phyloP scores from a whole-genome alignment of 92 coral and sea anemone genomes.

The Hydrozoanthus gracilis region DNA sequence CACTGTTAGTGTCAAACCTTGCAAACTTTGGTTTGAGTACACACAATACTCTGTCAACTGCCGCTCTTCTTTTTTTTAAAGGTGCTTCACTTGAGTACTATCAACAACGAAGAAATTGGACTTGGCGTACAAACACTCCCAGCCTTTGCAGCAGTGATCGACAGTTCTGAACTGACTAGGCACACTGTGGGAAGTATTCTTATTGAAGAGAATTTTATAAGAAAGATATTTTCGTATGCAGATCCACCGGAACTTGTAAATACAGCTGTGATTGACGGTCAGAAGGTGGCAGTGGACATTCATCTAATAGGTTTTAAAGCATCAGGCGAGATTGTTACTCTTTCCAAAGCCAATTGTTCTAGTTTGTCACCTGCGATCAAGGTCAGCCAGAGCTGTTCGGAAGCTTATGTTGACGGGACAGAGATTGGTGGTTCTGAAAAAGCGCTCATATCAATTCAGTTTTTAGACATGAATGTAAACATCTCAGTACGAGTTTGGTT shows the following conservation, averaged over 20 bases:
- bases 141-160: constrained; percentile 62
- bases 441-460: constrained; percentile 46
- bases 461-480: constrained; percentile 31
- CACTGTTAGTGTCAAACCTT: too few relatives aligned
- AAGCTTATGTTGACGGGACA: constrained; percentile 53
- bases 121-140: constrained; percentile 53
- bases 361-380: constrained; percentile 54
- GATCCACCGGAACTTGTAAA: constrained; percentile 61
- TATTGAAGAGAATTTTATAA: constrained; percentile 37
- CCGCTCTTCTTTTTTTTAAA: not conserved
- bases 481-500: constrained; percentile 66
- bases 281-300: constrained; percentile 39
- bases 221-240: constrained; percentile 46
- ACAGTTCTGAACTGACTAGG: constrained; percentile 45
- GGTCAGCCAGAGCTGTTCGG: constrained; percentile 59
- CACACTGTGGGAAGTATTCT: constrained; percentile 50
- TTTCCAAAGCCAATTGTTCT: constrained; percentile 57
- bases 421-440: constrained; percentile 53
- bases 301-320: constrained; percentile 48
- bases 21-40: too few relatives aligned
- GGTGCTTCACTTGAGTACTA: constrained; percentile 55
- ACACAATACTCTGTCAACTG: too few relatives aligned
- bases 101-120: constrained; percentile 64
- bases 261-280: constrained; percentile 62
- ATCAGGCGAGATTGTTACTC: constrained; percentile 52